Evolutionary conservation across 2,888 invertebrate genomes (phyloP).

Genomic region (Plutella xylostella): DNA sequence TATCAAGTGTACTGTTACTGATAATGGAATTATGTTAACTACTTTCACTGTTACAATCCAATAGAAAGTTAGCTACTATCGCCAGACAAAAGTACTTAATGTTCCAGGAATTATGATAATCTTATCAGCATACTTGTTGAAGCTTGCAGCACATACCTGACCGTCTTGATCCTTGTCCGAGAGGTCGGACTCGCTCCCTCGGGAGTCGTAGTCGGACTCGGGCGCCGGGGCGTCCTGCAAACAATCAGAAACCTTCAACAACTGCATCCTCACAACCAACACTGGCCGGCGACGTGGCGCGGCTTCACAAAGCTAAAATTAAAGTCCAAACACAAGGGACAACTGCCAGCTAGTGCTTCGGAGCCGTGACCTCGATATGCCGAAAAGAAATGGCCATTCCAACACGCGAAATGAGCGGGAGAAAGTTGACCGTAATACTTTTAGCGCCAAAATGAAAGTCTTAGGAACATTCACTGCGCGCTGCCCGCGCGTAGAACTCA

Average conservation of each 20-base stretch:
- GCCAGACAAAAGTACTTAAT: too few relatives aligned
- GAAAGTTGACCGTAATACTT: conserved; percentile 55
- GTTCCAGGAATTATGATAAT: too few relatives aligned
- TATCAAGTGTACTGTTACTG: too few relatives aligned
- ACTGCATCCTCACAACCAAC: conserved; percentile 38
- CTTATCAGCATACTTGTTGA: too few relatives aligned
- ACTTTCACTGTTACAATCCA: too few relatives aligned
- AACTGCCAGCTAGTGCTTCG: conserved; percentile 47
- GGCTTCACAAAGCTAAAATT: conserved; percentile 15
- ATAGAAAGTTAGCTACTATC: too few relatives aligned
- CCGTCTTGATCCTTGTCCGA: conserved; percentile 79
- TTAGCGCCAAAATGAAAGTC: conserved; percentile 60
- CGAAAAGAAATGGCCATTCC: conserved; percentile 64
- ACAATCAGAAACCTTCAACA: conserved; percentile 50
- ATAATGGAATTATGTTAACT: too few relatives aligned
- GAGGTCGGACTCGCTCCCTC: conserved; percentile 62
- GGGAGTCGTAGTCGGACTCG: conserved; percentile 63
- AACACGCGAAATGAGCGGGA: conserved; percentile 54
- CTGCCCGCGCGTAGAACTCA: conserved; percentile 36
- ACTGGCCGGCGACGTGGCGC: conserved; percentile 33
- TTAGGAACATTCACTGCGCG: conserved; percentile 20
- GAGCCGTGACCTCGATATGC: conserved; percentile 59
- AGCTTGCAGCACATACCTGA: too few relatives aligned
- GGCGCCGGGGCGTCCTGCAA: conserved; percentile 55
- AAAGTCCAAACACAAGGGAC: conserved; percentile 38